phyloP scores from a whole-genome alignment of 2,113 vertebrate genomes.

The Procapra przewalskii region DNA sequence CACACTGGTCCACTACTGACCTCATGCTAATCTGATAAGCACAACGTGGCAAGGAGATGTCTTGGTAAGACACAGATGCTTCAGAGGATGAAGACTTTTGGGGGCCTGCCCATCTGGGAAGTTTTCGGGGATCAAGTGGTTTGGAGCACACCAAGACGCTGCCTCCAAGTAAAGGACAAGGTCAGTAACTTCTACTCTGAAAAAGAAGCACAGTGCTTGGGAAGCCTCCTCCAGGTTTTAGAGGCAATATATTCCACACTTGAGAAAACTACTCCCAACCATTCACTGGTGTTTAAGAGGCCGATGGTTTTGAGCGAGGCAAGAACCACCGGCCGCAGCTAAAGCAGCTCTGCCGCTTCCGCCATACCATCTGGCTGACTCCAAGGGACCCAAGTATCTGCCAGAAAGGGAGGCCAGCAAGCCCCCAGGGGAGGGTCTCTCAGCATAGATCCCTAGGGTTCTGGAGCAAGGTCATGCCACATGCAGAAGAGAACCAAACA shows the following conservation, averaged over 20 bases:
- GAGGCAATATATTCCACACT: background rate
- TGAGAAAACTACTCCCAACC: background rate
- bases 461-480: background rate
- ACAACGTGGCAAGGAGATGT: background rate
- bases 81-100: background rate
- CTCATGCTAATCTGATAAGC: background rate
- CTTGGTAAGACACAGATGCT: background rate
- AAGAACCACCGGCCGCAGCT: background rate
- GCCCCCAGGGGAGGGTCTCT: background rate
- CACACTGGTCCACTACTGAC: background rate
- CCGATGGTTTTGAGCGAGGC: background rate
- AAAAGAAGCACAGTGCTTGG: background rate
- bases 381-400: background rate
- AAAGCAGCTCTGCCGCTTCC: background rate
- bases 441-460: background rate
- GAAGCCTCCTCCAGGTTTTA: background rate
- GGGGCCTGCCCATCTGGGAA: background rate
- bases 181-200: background rate
- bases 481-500: background rate
- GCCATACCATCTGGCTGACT: background rate
- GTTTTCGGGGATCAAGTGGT: background rate
- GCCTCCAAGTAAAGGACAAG: background rate
- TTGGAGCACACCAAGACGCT: too few species aligned
- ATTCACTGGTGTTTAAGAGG: background rate
- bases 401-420: background rate